Conservation (phyloP, 2,888 invertebrate genomes). For the Oligia latruncula region DNA sequence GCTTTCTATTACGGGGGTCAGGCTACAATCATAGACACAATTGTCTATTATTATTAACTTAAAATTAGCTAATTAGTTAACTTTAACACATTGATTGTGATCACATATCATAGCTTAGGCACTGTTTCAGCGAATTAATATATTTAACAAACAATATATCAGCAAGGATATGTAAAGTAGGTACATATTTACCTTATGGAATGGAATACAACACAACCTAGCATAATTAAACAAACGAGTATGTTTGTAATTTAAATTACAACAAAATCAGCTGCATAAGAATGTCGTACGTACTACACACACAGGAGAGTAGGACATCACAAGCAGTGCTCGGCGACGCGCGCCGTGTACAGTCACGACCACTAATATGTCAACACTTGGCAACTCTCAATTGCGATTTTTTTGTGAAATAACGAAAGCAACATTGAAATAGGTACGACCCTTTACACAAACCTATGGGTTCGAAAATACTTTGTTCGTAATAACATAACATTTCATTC, state of each 20-base stretch:
- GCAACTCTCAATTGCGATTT: no score
- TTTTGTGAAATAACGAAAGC: no score
- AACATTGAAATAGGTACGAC: no score
- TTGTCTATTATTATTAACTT: conserved; percentile 25
- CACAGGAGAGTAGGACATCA: neutral
- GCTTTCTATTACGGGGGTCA: neutral
- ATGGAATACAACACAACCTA: conserved; percentile 59
- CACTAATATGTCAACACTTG: no score
- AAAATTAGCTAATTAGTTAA: conserved; percentile 46
- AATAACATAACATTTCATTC: no score
- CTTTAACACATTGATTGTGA: conserved; percentile 49
- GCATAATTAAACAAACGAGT: conserved; percentile 7
- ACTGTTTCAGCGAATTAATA: conserved; percentile 50
- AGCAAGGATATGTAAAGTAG: conserved; percentile 17
- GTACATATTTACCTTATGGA: conserved; percentile 42
- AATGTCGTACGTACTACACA: neutral
- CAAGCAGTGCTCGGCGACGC: neutral
- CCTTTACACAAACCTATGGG: no score
- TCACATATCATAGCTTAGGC: conserved; percentile 62
- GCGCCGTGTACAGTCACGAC: neutral
- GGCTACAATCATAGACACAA: conserved; percentile 24
- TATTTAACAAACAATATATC: conserved; percentile 22
- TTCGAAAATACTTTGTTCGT: no score
- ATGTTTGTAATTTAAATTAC: neutral
- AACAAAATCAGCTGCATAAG: conserved; percentile 2